These are phyloP conservation scores for Protobothrops flavoviridis DNA, from an alignment of 2,113 vertebrate species.

Conservation along the genomic window DNA sequence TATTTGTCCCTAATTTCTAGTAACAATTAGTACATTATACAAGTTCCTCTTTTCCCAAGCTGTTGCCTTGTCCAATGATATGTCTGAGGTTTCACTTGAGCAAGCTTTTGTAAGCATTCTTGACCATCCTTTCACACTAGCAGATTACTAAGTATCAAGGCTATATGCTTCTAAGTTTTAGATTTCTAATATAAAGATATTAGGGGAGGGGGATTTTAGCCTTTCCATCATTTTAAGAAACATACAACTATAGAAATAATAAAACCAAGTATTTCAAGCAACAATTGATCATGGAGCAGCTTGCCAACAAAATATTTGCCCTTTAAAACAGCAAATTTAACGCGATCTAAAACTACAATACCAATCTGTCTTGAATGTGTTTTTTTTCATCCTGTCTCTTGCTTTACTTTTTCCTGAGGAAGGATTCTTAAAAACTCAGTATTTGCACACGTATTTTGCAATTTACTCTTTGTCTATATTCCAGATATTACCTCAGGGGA, in stretches of 20 bases:
- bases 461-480: neutral
- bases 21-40: too few relatives aligned
- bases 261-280: neutral
- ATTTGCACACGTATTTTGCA: neutral
- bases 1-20: too few relatives aligned
- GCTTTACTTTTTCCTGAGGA: neutral
- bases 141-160: too few relatives aligned
- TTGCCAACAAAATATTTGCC: neutral
- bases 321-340: neutral
- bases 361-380: neutral
- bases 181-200: too few relatives aligned
- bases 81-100: too few relatives aligned
- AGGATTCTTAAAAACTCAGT: neutral
- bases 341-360: neutral
- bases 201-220: too few relatives aligned
- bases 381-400: neutral
- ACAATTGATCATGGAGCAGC: neutral
- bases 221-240: neutral
- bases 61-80: too few relatives aligned
- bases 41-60: too few relatives aligned
- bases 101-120: too few relatives aligned
- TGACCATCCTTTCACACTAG: too few relatives aligned
- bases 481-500: neutral
- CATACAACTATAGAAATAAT: neutral
- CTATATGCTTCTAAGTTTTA: too few relatives aligned